A percentile compares a stretch with the other conserved stretches of the same genome.
Evolutionary conservation across 2,797 vertebrate genomes (phyloP).

Genomic region (Pampus argenteus): DNA sequence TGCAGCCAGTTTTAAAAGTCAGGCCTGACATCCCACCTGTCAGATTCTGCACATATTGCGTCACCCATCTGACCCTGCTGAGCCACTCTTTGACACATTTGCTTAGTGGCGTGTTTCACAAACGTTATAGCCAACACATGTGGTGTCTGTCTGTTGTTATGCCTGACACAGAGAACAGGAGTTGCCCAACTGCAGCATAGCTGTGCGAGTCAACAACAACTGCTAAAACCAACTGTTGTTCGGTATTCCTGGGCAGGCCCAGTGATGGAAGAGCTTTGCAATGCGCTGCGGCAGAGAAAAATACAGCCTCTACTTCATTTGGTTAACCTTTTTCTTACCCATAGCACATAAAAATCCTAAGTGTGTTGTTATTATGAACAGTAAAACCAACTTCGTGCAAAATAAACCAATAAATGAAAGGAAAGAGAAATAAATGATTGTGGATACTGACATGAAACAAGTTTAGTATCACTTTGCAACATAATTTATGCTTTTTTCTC

Average conservation of each 20-base stretch:
- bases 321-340: conserved; percentile 70
- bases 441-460: conserved; percentile 40
- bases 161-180: conserved; percentile 72
- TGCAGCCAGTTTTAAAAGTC: conserved; percentile 25
- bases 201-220: conserved; percentile 81
- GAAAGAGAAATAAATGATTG: conserved; percentile 36
- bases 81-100: conserved; percentile 72
- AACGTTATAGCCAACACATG: conserved; percentile 78
- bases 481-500: conserved; percentile 26
- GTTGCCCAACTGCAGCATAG: conserved; percentile 78
- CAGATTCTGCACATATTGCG: conserved; percentile 66
- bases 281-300: conserved; percentile 78
- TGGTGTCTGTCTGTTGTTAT: conserved; percentile 63
- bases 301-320: conserved; percentile 65
- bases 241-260: conserved; percentile 63
- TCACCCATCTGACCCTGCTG: conserved; percentile 65
- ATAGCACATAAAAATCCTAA: conserved; percentile 62
- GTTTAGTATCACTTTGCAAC: conserved; percentile 10
- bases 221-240: conserved; percentile 82
- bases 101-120: conserved; percentile 69
- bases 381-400: conserved; percentile 57
- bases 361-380: conserved; percentile 64
- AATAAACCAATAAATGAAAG: conserved; percentile 64
- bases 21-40: conserved; percentile 72
- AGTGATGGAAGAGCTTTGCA: conserved; percentile 76